Base-by-base conservation (phyloP, 2,113 vertebrate species). In the Arizona elegans region DNA sequence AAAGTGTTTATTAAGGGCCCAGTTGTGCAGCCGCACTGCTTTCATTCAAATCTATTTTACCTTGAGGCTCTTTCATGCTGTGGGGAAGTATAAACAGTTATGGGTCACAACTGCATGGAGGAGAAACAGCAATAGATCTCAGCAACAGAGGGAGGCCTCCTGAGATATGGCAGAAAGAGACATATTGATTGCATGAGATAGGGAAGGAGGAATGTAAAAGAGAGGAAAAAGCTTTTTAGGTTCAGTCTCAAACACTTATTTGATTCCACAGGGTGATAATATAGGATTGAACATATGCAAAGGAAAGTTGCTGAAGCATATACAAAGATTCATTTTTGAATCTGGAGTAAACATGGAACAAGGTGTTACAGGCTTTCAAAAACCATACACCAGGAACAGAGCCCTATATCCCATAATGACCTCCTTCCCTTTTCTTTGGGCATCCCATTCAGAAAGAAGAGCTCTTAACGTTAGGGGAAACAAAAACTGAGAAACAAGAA, bases 1-100 rank as follows among this genome's bases (percentile, higher is more conserved):
- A 90, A 75, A 92, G 88, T 86, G 75, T 50, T 29, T 92, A 50
- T 90, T 91, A 85, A 86, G 50, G 91, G 52, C 56, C 58, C 53
- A 47, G 56, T 38, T 17, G 15, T 38, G 91, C n/a, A 33, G 70
- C 24, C 38, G 7, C 11, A 2, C 24, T 5, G 91, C 88, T 58
- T 52, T 52, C 17, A 8, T 52, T 56, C 29, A 29, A 58, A 56
- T 92, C 58, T 43, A 47, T 56, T 38, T 70, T 70, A 86, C 11
- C n/a, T 13, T 23, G 43, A 47, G 70, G 55, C 55, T 93, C 55
- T 62, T 92, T 86, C 87, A 21, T 47, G 23, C 50, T 26, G 13
- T 59, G 88, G 55, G 17, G 19, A 54, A 62, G 89, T 12, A n/a
- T 29, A 86, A 3, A 24, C 55, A 65, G 29, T 7, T 10, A 50